These are phyloP conservation scores for Sicus ferrugineus DNA, from an alignment of 2,888 invertebrate genomes.

Conservation along the genomic window DNA sequence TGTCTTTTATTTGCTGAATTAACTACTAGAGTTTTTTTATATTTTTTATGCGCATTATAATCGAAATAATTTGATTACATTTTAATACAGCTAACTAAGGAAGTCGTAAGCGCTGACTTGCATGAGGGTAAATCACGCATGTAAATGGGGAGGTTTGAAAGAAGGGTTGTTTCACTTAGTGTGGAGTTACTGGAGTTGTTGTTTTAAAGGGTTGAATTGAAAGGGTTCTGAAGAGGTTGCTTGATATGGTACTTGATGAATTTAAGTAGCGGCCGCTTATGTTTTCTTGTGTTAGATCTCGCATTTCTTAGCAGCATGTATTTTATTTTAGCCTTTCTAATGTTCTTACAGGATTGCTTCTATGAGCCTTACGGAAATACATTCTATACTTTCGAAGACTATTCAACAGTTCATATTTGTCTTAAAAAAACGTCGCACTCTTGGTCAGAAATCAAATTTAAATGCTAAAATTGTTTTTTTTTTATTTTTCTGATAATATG, in stretches of 20 bases:
- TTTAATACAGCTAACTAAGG: conserved; percentile 36
- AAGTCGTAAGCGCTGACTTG: conserved; percentile 27
- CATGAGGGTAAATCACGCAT: not conserved
- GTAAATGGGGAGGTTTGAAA: not conserved
- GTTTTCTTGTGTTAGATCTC: not conserved
- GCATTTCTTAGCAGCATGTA: too few species aligned
- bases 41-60: conserved; percentile 26
- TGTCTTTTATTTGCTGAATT: not conserved
- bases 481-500: too few species aligned
- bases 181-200: not conserved
- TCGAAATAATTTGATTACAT: conserved; percentile 36
- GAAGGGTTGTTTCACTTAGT: not conserved
- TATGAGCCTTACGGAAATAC: too few species aligned
- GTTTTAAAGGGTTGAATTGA: not conserved
- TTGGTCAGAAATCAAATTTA: too few species aligned
- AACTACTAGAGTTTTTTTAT: not conserved
- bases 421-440: too few species aligned
- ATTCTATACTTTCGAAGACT: too few species aligned
- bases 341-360: too few species aligned
- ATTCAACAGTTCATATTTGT: too few species aligned
- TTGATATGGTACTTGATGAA: not conserved
- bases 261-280: not conserved
- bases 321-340: too few species aligned
- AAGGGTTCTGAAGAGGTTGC: not conserved
- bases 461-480: too few species aligned